Percentiles rank a stretch among this genome's conserved stretches.
phyloP scores from a whole-genome alignment of 1,140 invertebrate species.

The Varroa destructor region DNA sequence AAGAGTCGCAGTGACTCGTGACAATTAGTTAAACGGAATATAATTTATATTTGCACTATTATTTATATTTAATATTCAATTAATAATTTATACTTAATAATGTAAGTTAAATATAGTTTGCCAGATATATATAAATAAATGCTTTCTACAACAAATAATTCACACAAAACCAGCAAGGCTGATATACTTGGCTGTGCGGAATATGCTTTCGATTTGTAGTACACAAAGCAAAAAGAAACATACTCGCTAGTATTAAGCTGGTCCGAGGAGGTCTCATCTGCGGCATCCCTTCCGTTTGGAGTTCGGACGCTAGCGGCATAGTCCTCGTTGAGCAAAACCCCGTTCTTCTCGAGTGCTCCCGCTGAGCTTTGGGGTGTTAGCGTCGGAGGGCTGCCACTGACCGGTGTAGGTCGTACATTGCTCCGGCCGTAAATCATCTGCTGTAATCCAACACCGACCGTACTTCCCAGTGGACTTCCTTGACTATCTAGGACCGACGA shows the following conservation, averaged over 20 bases:
- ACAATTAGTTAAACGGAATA: too few relatives aligned
- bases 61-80: too few relatives aligned
- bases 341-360: constrained; percentile 14
- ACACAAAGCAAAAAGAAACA: not conserved
- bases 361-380: constrained; percentile 12
- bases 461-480: constrained; percentile 4
- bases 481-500: constrained; percentile 14
- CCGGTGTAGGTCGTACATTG: constrained; percentile 15
- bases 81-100: too few relatives aligned
- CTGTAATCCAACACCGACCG: not conserved
- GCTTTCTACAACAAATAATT: not conserved
- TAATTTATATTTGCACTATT: too few relatives aligned
- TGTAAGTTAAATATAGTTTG: not conserved
- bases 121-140: not conserved
- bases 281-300: not conserved
- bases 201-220: too few relatives aligned
- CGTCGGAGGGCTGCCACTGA: constrained; percentile 3
- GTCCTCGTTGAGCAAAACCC: constrained; percentile 20
- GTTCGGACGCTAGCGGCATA: not conserved
- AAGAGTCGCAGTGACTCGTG: too few relatives aligned
- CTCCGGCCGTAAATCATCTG: constrained; percentile 20
- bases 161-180: not conserved
- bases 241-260: constrained; percentile 20
- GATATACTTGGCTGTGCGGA: not conserved
- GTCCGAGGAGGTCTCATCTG: not conserved